Evolutionary conservation across 2,113 vertebrate species (phyloP), one percentile per base, ranked within the genome.

Genomic region (Mohoua ochrocephala): DNA sequence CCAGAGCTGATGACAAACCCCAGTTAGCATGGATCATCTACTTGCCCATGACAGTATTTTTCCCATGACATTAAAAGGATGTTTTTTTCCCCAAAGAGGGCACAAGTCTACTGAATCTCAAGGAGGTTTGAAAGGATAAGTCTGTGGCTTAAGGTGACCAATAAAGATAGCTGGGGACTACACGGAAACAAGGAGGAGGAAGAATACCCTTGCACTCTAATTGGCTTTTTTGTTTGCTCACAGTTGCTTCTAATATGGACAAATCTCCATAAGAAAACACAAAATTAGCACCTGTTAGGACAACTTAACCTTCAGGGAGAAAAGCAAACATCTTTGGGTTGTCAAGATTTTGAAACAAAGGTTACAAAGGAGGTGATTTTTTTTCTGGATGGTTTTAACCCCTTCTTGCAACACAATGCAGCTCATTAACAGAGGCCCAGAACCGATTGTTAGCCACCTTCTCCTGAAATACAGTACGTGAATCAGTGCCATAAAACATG

Each of bases 261-360:
- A 97, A 91, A 97, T 97, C 96, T 97, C 95, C 97, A 97, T 96
- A 96, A 97, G 97, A 96, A 96, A 97, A 97, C 97, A 97, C 87
- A 92, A 97, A 98, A 98, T 97, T 98, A 97, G 97, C 97, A 98
- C 97, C 97, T 97, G 96, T 97, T 97, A 97, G 95, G 96, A 95
- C 94, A 98, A 97, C 92, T 97, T 98, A 97, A 98, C 98, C 96
- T 98, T 98, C 97, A 98, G 93, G 84, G 73, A 96, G 93, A 95
- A 97, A 97, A 97, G 96, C 93, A 97, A 98, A 97, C 92, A 96
- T 86, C 95, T 91, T 96, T 88, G 50, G 67, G 49, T 94, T 97
- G 93, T 96, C 87, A 80, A 76, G 93, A 86, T 64, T 95, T 86
- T 93, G 90, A 95, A 95, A 95, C 87, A 94, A 95, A 95, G 92